Percentiles rank a stretch among this genome's conserved stretches.
Evolutionary conservation across 2,113 vertebrate species (phyloP).

Genomic region (Trochalopteron elliotii): DNA sequence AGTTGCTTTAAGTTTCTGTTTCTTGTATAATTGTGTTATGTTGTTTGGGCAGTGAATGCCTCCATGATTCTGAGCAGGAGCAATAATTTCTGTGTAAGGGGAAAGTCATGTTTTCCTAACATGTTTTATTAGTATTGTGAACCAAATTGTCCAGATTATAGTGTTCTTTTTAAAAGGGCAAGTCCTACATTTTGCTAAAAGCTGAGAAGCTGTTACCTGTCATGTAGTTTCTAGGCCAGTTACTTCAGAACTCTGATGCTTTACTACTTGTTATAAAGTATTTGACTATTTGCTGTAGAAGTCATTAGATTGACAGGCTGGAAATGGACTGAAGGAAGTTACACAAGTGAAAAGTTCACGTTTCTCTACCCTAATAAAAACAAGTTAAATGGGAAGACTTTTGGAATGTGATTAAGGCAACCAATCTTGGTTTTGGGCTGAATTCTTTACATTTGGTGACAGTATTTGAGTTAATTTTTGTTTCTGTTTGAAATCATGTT

Average conservation of each 20-base stretch:
- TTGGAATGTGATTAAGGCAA: neutral
- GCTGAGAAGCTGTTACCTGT: neutral
- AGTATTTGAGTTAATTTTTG: neutral
- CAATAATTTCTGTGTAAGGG: too few relatives aligned
- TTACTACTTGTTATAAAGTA: neutral
- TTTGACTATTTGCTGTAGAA: neutral
- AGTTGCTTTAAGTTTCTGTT: neutral
- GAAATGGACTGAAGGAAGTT: neutral
- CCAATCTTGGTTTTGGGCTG: neutral
- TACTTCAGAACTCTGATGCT: neutral
- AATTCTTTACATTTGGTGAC: neutral
- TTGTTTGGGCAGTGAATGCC: rapidly evolving
- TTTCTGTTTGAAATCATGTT: neutral
- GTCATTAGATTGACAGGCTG: neutral
- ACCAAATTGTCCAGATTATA: neutral
- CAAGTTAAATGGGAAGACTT: neutral
- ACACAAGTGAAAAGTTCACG: neutral
- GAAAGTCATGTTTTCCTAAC: neutral
- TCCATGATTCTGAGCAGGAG: neutral
- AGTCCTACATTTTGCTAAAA: neutral
- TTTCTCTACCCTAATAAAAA: neutral
- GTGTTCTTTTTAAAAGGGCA: neutral
- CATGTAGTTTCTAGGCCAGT: neutral
- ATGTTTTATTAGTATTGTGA: neutral
- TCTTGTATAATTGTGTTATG: neutral